A percentile compares a stretch with the other conserved stretches of the same genome.
phyloP scores from a whole-genome alignment of 1,140 invertebrate species.

The Calosoma granatense region DNA sequence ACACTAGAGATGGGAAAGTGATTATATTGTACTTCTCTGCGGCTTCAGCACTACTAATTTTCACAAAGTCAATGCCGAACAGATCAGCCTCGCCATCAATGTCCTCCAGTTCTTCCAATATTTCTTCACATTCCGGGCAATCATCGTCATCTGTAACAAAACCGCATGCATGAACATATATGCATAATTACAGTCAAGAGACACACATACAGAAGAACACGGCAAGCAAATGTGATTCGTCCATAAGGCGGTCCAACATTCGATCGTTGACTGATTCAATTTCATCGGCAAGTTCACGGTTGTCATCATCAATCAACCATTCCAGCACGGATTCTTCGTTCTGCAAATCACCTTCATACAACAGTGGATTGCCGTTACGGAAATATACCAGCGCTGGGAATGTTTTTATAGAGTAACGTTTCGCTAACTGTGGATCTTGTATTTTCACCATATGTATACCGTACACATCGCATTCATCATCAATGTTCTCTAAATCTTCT shows the following conservation, averaged over 20 bases:
- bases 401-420: slow-evolving; percentile 89
- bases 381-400: slow-evolving; percentile 90
- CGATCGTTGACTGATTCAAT: slow-evolving; percentile 86
- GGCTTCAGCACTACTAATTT: slow-evolving; percentile 76
- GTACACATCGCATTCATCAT: slow-evolving; percentile 87
- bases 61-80: slow-evolving; percentile 91
- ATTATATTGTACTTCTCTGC: slow-evolving; percentile 72
- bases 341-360: slow-evolving; percentile 87
- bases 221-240: slow-evolving; percentile 79
- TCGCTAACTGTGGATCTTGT: slow-evolving; percentile 81
- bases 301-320: slow-evolving; percentile 90
- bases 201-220: slow-evolving; percentile 82
- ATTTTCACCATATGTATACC: slow-evolving; percentile 93
- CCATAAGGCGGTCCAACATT: slow-evolving; percentile 80
- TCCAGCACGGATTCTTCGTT: slow-evolving; percentile 85
- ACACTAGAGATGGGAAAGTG: slow-evolving; percentile 76
- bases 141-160: slow-evolving; percentile 70
- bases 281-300: slow-evolving; percentile 85
- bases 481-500: slow-evolving; percentile 80
- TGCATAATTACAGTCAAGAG: slow-evolving; percentile 12
- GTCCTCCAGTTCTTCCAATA: slow-evolving; percentile 78
- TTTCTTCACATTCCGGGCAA: slow-evolving; percentile 80
- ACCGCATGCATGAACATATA: too few species aligned
- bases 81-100: slow-evolving; percentile 90
- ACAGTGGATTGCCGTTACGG: slow-evolving; percentile 81